phyloP scores from a whole-genome alignment of 2,113 vertebrate species.

The Prunella fulvescens region DNA sequence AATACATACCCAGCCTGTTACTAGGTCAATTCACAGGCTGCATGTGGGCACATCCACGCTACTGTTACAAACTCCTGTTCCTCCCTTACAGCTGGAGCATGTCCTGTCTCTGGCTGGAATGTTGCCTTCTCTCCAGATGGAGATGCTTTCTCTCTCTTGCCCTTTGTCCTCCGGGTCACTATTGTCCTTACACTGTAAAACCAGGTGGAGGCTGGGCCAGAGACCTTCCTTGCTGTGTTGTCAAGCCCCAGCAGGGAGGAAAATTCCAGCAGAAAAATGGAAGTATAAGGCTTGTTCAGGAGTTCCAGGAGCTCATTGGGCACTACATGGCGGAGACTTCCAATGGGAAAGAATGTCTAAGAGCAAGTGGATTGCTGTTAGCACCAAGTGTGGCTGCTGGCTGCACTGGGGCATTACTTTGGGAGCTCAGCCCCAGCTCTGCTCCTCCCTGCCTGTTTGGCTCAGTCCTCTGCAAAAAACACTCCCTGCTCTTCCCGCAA shows the following conservation, averaged over 20 bases:
- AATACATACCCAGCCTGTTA: background rate
- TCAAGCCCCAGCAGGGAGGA: background rate
- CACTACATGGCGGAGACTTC: background rate
- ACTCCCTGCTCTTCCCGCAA: accelerated
- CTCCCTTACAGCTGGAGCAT: background rate
- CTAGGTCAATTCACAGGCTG: background rate
- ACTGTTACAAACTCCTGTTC: background rate
- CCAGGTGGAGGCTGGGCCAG: background rate
- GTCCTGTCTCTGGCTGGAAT: background rate
- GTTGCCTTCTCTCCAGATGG: background rate
- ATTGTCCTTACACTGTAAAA: background rate
- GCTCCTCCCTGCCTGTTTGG: background rate
- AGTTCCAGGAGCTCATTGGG: background rate
- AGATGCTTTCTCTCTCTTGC: background rate
- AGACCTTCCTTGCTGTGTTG: background rate
- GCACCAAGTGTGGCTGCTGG: background rate
- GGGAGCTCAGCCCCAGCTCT: background rate
- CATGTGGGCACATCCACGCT: background rate
- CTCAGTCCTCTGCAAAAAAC: background rate
- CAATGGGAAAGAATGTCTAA: too few relatives aligned
- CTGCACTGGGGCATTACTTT: background rate
- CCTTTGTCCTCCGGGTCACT: background rate
- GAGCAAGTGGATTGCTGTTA: background rate
- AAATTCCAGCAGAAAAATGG: background rate
- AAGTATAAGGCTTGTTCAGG: background rate